Evolutionary conservation across 2,797 vertebrate species (phyloP), one percentile per base, ranked within the genome.

Genomic region (Parambassis ranga): DNA sequence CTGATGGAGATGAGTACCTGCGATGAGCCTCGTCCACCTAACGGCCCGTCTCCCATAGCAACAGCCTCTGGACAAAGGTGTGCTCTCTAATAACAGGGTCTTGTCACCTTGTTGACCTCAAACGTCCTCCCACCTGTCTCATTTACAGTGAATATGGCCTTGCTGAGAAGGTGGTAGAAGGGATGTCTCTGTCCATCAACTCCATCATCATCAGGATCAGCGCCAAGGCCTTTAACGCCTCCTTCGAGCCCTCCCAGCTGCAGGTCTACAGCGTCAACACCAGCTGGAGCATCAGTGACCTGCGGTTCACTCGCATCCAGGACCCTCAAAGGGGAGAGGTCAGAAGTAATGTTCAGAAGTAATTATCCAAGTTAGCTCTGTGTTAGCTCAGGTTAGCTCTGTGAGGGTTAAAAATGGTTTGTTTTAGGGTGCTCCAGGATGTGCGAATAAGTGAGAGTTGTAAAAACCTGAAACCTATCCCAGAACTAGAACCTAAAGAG

Each of bases 1-100:
- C 91, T 96, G 77, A 98, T 99, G 98, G 98, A 99, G 90, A 99
- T 99, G 98, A 98, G 96, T 71, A 98, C 98, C 35, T 99, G 97
- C 86, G 97, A 99, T 77, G 96, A 98, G 68, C 98, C 98, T 18
- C 95, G 98, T 42, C 89, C 92, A 22, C 96, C 96, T 42, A 99
- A 99, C 35, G 97, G 98, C 26, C 98, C 97, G 0, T 99, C 98
- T 53, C 98, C 98, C 43, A 96, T 99, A 87, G 98, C 97, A 81
- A 98, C 95, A 35, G 96, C 95, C 39, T 98, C 98, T 0, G 98
- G 98, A 79, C 97, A 99, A 83, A 99, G 95, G 97, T 99, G 52
- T 90, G 89, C 10, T 3, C 24, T n/a, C 6, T 5, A 18, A 2
- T 53, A 5, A 28, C 39, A n/a, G 35, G 26, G 2, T 35, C n/a